phyloP scores from a whole-genome alignment of 2,888 invertebrate species.

The Polymixis lichenea region DNA sequence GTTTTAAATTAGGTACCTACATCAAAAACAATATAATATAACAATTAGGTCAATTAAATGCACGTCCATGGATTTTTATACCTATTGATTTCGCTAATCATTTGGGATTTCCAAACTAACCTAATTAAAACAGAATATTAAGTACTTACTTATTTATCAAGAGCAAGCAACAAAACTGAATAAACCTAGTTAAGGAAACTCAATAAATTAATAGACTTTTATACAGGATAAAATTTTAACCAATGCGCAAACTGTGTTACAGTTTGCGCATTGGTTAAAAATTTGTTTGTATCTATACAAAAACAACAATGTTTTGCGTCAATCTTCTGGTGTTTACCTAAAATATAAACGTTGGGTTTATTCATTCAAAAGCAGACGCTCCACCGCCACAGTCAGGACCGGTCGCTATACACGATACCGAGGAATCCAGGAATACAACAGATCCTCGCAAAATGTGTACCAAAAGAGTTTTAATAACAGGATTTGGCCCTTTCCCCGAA shows the following conservation, averaged over 20 bases:
- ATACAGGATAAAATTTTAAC: no score
- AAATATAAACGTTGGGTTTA: not conserved
- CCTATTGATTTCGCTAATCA: not conserved
- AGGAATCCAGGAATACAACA: not conserved
- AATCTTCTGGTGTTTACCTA: not conserved
- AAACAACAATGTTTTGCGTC: slow-evolving; percentile 9
- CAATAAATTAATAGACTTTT: not conserved
- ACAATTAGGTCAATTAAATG: not conserved
- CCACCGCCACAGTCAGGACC: not conserved
- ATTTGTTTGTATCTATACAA: not conserved
- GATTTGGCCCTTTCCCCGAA: slow-evolving; percentile 94
- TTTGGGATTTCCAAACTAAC: not conserved
- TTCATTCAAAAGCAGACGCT: not conserved
- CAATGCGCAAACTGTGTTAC: no score
- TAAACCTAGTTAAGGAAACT: slow-evolving; percentile 25
- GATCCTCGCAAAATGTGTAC: slow-evolving; percentile 16
- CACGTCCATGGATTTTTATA: not conserved
- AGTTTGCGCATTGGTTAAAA: no score
- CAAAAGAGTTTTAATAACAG: slow-evolving; percentile 91
- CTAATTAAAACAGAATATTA: not conserved
- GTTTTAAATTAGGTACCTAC: no score
- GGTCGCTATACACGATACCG: not conserved
- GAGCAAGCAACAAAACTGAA: not conserved
- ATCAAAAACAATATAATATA: no score
- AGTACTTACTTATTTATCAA: not conserved